Evolutionary conservation across 2,113 vertebrate genomes (phyloP).

Genomic region (Taxidea taxus): DNA sequence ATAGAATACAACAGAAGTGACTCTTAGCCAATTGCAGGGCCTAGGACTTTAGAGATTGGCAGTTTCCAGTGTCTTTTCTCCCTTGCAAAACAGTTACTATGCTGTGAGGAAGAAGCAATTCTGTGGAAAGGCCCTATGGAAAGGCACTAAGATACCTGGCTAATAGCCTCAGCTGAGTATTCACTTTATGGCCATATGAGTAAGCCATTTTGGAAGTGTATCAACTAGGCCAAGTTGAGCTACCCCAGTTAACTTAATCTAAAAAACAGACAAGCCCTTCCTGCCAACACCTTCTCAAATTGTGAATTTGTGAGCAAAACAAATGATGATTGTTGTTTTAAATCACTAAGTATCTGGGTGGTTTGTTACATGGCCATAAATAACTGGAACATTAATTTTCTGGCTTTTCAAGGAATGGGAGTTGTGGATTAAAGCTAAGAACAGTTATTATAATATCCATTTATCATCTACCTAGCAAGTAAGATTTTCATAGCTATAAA

Average conservation of each 20-base stretch:
- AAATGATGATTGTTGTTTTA: constrained; percentile 62
- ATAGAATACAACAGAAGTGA: not conserved
- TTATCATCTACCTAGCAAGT: constrained; percentile 63
- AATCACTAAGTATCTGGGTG: constrained; percentile 60
- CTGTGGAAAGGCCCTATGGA: not conserved
- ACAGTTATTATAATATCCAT: constrained; percentile 61
- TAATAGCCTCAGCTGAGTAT: not conserved
- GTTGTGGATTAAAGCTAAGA: constrained; percentile 58
- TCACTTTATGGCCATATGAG: not conserved
- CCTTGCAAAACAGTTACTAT: not conserved
- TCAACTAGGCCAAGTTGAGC: not conserved
- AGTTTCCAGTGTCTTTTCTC: not conserved
- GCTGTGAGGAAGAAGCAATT: not conserved
- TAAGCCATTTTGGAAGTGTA: not conserved
- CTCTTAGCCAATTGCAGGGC: not conserved
- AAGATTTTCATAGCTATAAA: constrained; percentile 54
- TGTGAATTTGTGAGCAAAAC: constrained; percentile 50
- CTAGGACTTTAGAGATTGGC: not conserved
- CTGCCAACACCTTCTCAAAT: not conserved
- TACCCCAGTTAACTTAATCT: constrained; percentile 14
- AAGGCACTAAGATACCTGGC: not conserved
- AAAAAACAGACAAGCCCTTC: constrained; percentile 25
- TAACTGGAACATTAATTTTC: constrained; percentile 61
- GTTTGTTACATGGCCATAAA: constrained; percentile 60
- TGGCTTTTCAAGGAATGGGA: constrained; percentile 51